phyloP scores from a whole-genome alignment of 2,888 invertebrate genomes.

The Cerastoderma edule region DNA sequence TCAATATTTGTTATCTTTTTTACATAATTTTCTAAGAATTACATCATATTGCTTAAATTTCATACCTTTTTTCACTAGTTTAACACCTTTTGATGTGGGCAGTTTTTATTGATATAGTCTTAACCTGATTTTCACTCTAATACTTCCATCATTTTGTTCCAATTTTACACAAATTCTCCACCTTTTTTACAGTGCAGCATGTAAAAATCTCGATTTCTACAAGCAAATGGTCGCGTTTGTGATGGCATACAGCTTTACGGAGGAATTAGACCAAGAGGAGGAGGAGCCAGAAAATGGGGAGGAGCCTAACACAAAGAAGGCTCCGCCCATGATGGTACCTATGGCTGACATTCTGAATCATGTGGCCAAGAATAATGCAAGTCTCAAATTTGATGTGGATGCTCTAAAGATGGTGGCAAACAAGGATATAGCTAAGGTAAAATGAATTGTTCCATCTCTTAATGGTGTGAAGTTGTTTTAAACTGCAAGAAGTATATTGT shows the following conservation, averaged over 20 bases:
- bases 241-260: slow-evolving; percentile 84
- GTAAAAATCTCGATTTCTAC: slow-evolving; percentile 77
- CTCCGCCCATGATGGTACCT: slow-evolving; percentile 83
- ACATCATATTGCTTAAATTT: no score
- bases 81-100: no score
- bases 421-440: slow-evolving; percentile 77
- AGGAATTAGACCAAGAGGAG: slow-evolving; percentile 65
- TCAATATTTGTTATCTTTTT: no score
- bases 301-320: slow-evolving; percentile 60
- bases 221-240: slow-evolving; percentile 83
- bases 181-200: slow-evolving; percentile 54
- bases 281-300: slow-evolving; percentile 68
- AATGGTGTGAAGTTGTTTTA: not conserved
- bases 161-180: not conserved
- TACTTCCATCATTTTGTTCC: not conserved
- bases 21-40: no score
- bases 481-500: not conserved
- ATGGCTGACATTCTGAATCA: slow-evolving; percentile 84
- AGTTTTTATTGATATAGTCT: no score
- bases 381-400: slow-evolving; percentile 80
- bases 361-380: slow-evolving; percentile 82
- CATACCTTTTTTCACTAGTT: no score
- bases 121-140: not conserved
- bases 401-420: slow-evolving; percentile 80
- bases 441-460: not conserved